Conservation (phyloP, 2,113 vertebrate species). For the Egretta garzetta region DNA sequence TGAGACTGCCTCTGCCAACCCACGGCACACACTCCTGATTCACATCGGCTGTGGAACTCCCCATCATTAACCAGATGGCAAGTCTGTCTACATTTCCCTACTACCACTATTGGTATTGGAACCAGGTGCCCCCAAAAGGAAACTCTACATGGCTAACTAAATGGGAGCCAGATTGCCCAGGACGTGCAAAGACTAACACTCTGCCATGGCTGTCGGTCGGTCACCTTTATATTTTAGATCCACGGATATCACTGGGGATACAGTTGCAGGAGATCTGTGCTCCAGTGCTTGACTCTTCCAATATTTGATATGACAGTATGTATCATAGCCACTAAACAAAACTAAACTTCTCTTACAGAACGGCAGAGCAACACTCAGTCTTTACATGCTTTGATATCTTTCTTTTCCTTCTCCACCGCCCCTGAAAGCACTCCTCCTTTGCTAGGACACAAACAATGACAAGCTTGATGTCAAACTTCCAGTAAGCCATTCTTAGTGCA, state of each 20-base stretch:
- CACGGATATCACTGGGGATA: not conserved
- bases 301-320: not conserved
- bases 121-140: not conserved
- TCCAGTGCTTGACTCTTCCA: not conserved
- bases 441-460: not conserved
- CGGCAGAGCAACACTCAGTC: not conserved
- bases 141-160: rapidly evolving
- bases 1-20: not conserved
- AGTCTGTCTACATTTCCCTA: not conserved
- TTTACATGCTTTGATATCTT: not conserved
- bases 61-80: not conserved
- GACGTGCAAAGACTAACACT: not conserved
- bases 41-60: rapidly evolving
- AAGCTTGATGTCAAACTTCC: not conserved
- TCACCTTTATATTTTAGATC: not conserved
- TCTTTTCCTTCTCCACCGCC: not conserved
- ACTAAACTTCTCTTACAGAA: not conserved
- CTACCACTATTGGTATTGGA: not conserved
- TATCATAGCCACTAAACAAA: not conserved
- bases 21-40: rapidly evolving
- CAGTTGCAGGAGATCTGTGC: not conserved
- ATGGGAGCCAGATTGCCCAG: not conserved
- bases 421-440: not conserved
- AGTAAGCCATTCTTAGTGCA: not conserved
- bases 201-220: not conserved